Base-by-base conservation (phyloP, 1,140 invertebrate genomes). In the Spodoptera frugiperda region DNA sequence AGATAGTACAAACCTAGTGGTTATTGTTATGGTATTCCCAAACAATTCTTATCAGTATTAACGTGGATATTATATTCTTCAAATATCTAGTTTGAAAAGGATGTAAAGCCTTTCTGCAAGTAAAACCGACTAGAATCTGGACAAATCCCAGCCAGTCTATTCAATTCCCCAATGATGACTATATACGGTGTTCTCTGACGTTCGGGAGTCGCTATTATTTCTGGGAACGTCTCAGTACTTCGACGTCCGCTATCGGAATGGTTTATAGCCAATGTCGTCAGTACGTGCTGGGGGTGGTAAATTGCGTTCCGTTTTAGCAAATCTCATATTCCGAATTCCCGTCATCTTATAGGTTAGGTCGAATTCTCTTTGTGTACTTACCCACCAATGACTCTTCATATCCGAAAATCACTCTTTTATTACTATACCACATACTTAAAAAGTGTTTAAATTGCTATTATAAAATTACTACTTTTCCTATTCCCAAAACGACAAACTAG, bases 221-320 rank as follows among this genome's bases (percentile, higher is more conserved):
- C 61, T 74, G 72, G 73, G 84, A 82, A 84, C 77, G 65, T 12
- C 48, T 83, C 78, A 82, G 74, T 70, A 65, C 72, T 78, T 79
- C 84, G 83, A 84, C 85, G 82, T 84, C 83, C 85, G 87, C 89
- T 89, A 89, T 85, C 84, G 73, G 83, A 81, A 84, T 89, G 83
- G 83, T 91, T 91, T 91, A 89, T 89, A 81, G 86, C 81, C 83
- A 81, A 82, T 85, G 86, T 79, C 82, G 67, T 78, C 78, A 80
- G 83, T 81, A 89, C 89, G 87, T 91, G 89, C 81, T 75, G 51
- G 76, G 85, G 76, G 71, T 83, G 78, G 80, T 68, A 72, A 83
- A 83, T 89, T 71, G 70, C 59, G 51, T 67, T 71, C 76, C 68
- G 57, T 53, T 83, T n/a, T 82, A 68, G 79, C 76, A 84, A 86